Percentiles rank a stretch among this genome's conserved stretches.
Evolutionary conservation across 2,797 vertebrate species (phyloP).

Genomic region (Halcyon badia): DNA sequence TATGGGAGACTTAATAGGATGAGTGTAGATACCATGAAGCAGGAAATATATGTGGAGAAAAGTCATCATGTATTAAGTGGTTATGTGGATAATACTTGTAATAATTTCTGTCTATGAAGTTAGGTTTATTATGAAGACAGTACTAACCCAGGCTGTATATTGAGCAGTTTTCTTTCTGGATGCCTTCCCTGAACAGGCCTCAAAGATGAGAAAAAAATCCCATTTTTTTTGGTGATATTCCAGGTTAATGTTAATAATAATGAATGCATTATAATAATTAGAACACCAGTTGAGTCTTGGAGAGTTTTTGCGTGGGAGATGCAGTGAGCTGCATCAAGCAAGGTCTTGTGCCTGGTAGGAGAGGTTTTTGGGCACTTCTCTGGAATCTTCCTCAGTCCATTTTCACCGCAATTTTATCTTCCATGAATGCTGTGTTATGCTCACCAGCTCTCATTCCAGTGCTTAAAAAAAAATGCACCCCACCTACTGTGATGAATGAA

Average conservation of each 20-base stretch:
- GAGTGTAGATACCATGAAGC: background rate
- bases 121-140: background rate
- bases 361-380: background rate
- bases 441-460: background rate
- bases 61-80: background rate
- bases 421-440: background rate
- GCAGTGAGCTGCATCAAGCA: background rate
- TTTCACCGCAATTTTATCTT: background rate
- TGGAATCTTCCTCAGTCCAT: background rate
- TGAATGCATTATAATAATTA: background rate
- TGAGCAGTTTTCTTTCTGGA: background rate
- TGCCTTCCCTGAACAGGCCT: background rate
- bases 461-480: conserved; percentile 31
- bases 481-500: conserved; percentile 42
- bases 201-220: background rate
- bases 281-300: background rate
- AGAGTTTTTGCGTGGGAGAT: background rate
- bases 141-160: background rate
- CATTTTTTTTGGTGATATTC: background rate
- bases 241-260: background rate
- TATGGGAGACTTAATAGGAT: background rate
- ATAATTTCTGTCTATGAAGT: background rate
- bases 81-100: background rate
- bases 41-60: background rate
- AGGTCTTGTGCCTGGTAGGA: background rate